Evolutionary conservation across 2,888 invertebrate genomes (phyloP), one percentile per base, ranked within the genome.

Genomic region (Aplocera efformata): DNA sequence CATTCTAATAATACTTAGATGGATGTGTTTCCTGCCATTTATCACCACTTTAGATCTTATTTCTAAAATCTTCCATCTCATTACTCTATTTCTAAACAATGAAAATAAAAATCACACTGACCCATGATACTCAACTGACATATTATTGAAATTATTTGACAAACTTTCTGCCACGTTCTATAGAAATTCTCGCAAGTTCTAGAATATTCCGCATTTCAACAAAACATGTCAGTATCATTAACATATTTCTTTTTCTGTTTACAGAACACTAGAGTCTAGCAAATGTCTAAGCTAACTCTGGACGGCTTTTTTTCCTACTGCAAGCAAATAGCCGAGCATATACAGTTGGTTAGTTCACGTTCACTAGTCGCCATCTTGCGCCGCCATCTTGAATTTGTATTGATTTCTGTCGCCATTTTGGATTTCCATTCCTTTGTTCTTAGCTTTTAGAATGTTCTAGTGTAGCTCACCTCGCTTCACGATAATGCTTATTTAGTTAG

Each of bases 231-330:
- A 54, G 55, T 53, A 39, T 43, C 60, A 71, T 74, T 78, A 80
- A 76, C 58, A 51, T 49, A 55, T 56, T 54, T 67, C 24, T 67
- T 79, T 78, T 72, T 83, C 75, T 82, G 67, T 84, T 80, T 79
- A 67, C 86, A 86, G 86, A 86, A 63, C 70, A 67, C 67, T 74
- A 71, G 75, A 71, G 74, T 73, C 74, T 52, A 69, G 63, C 62
- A 67, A 62, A 86, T 88, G 86, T 88, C 89, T 68, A 89, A 88
- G 74, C 74, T 86, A 65, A 84, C 79, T 59, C 67, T 88, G 82
- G 89, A 88, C 78, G 84, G 88, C 74, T 88, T 89, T 82, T 88
- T 83, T 80, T 84, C 86, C 63, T 88, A 88, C 86, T 89, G 89
- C 88, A 89, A 89, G 82, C 86, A 85, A 79, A 86, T 89, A 67